Evolutionary conservation across 1,140 invertebrate genomes (phyloP).

Genomic region (Euwallacea similis): DNA sequence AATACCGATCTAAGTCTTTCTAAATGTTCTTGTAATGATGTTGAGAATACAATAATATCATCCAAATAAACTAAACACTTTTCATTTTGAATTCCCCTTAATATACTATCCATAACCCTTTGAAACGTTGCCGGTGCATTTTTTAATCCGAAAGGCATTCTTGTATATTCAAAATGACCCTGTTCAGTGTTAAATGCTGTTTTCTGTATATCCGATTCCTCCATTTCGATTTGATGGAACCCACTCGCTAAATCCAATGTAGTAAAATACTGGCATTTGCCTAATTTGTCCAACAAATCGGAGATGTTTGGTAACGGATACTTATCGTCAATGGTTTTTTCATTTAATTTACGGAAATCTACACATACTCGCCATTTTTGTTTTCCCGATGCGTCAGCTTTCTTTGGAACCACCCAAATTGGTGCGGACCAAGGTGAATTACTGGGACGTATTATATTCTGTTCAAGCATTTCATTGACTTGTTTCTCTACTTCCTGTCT

Average conservation of each 20-base stretch:
- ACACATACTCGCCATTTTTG: too few species aligned
- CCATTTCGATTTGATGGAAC: constrained; percentile 55
- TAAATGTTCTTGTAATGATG: too few species aligned
- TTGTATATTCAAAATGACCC: constrained; percentile 49
- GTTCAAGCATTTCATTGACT: too few species aligned
- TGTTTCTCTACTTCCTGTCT: too few species aligned
- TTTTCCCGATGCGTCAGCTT: too few species aligned
- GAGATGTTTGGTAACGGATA: constrained; percentile 59
- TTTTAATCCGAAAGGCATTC: constrained; percentile 48
- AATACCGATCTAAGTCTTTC: too few species aligned
- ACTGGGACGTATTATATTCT: too few species aligned
- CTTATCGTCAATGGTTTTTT: constrained; percentile 44
- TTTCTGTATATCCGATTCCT: constrained; percentile 49
- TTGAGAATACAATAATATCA: constrained; percentile 40
- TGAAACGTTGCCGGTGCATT: constrained; percentile 54
- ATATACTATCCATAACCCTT: constrained; percentile 43
- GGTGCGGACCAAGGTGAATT: too few species aligned
- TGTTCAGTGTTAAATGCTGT: constrained; percentile 52
- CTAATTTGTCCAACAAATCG: constrained; percentile 49
- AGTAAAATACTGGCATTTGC: constrained; percentile 53
- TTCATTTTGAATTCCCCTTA: constrained; percentile 40
- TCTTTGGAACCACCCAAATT: too few species aligned
- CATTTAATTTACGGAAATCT: too few species aligned
- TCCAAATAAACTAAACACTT: constrained; percentile 51
- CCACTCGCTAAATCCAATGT: constrained; percentile 54